A percentile compares a stretch with the other conserved stretches of the same genome.
These are phyloP conservation scores for Alexandromys fortis DNA, from an alignment of 2,113 vertebrate genomes.

Conservation along the genomic window DNA sequence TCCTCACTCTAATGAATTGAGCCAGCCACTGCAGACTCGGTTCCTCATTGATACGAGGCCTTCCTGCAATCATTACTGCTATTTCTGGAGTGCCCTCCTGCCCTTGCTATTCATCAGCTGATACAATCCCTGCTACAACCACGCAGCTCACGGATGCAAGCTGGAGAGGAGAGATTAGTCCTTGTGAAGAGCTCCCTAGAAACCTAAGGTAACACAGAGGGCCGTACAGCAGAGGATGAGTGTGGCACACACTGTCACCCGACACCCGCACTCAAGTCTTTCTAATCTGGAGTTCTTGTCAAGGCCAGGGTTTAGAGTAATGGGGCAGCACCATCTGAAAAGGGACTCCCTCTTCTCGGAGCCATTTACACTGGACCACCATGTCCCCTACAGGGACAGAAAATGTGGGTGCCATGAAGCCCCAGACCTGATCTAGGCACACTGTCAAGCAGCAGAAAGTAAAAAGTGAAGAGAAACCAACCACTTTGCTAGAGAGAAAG, in stretches of 20 bases:
- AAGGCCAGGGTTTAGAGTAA: not conserved
- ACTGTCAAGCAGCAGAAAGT: not conserved
- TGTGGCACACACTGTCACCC: not conserved
- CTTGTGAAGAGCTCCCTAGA: constrained; percentile 48
- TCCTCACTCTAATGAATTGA: constrained; percentile 58
- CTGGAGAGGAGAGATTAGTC: constrained; percentile 37
- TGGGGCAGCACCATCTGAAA: not conserved
- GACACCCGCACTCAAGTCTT: not conserved
- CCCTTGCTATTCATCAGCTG: constrained; percentile 86
- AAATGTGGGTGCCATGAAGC: not conserved
- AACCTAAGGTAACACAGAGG: constrained; percentile 41
- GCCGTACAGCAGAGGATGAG: not conserved
- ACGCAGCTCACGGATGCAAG: constrained; percentile 54
- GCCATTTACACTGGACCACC: not conserved
- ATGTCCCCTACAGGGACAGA: not conserved
- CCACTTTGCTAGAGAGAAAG: not conserved
- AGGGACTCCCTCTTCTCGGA: not conserved
- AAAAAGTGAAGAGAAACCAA: constrained; percentile 43
- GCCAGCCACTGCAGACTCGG: constrained; percentile 56
- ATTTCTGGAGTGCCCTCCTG: constrained; percentile 84
- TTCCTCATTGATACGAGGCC: constrained; percentile 76
- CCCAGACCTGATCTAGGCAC: not conserved
- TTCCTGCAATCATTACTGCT: constrained; percentile 85
- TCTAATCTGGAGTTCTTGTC: not conserved
- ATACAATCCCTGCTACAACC: constrained; percentile 69